A percentile compares a stretch with the other conserved stretches of the same genome.
Evolutionary conservation across 1,140 invertebrate genomes (phyloP).

Genomic region (Maconellicoccus hirsutus): DNA sequence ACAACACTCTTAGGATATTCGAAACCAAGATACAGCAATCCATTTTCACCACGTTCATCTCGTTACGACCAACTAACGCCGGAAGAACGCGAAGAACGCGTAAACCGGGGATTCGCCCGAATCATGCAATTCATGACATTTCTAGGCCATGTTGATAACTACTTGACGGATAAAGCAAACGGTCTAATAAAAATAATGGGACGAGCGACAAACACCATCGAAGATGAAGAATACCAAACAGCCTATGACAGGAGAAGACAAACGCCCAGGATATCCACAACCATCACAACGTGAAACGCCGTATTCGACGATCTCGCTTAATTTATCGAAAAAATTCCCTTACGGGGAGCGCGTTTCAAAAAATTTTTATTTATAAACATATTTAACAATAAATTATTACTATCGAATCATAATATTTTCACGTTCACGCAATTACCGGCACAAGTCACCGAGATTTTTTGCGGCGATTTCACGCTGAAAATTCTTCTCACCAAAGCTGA

Average conservation of each 20-base stretch:
- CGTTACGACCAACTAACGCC: background rate
- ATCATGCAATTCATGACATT: constrained; percentile 14
- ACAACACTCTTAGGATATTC: no score
- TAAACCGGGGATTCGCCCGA: background rate
- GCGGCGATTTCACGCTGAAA: background rate
- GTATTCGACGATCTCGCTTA: background rate
- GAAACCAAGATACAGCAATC: no score
- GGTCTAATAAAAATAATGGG: constrained; percentile 12
- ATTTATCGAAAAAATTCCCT: background rate
- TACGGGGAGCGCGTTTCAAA: background rate
- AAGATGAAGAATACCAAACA: background rate
- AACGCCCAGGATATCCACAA: no score
- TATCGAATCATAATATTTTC: constrained; percentile 6
- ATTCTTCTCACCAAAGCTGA: background rate
- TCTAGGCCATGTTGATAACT: background rate
- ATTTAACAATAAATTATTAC: background rate
- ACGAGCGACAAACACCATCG: background rate
- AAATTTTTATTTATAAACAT: background rate
- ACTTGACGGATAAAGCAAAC: background rate
- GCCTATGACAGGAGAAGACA: background rate
- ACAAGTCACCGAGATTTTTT: background rate
- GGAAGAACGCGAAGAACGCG: constrained; percentile 4
- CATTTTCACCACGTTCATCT: background rate
- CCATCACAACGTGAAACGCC: no score
- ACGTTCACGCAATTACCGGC: background rate